These are phyloP conservation scores for Turdus rufiventris DNA, from an alignment of 2,113 vertebrate species.

Conservation along the genomic window DNA sequence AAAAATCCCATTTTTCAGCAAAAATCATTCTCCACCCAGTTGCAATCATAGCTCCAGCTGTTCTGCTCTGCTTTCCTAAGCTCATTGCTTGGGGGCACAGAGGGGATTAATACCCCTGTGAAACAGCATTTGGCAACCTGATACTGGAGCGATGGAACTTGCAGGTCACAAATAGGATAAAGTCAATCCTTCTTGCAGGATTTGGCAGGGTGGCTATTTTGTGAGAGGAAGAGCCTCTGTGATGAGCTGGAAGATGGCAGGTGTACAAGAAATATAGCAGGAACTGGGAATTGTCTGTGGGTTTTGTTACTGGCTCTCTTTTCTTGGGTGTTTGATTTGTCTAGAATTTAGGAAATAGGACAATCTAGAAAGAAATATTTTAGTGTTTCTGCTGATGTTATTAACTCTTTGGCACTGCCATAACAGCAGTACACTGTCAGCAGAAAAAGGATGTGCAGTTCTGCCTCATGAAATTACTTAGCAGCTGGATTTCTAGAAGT, in stretches of 20 bases:
- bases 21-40: constrained; percentile 34
- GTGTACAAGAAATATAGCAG: constrained; percentile 46
- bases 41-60: constrained; percentile 32
- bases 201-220: constrained; percentile 25
- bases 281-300: constrained; percentile 33
- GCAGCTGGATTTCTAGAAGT: constrained; percentile 2
- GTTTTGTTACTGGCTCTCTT: constrained; percentile 5
- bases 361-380: neutral
- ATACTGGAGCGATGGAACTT: neutral
- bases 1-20: constrained; percentile 49
- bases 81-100: neutral
- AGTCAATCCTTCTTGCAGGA: constrained; percentile 6
- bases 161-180: neutral
- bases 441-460: neutral
- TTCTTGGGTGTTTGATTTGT: constrained; percentile 9
- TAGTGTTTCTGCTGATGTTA: neutral
- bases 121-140: constrained; percentile 25
- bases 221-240: constrained; percentile 49
- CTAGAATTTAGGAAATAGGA: neutral
- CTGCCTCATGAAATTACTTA: neutral
- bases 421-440: neutral
- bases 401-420: neutral
- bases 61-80: neutral
- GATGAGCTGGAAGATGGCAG: constrained; percentile 64
- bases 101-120: neutral